Evolutionary conservation across 2,797 vertebrate species (phyloP).

Genomic region (Anisognathus igniventris): DNA sequence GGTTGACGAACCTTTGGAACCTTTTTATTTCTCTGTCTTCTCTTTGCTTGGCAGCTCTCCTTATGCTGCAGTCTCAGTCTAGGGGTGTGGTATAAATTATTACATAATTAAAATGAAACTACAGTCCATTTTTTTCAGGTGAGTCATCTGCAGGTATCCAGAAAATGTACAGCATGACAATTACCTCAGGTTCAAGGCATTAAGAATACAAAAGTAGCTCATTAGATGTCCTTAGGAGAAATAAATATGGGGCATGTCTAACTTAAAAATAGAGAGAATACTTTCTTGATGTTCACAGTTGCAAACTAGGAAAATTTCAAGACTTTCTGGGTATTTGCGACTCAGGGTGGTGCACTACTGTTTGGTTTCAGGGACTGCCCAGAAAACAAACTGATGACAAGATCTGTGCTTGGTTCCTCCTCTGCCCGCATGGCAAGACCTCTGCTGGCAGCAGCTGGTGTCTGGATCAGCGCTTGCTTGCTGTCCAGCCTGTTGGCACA

Average conservation of each 20-base stretch:
- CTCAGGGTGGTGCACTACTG: fast-evolving
- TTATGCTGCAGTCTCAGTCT: not conserved
- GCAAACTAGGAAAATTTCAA: not conserved
- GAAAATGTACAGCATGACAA: not conserved
- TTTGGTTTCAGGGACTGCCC: not conserved
- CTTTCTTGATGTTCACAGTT: not conserved
- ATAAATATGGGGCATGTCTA: not conserved
- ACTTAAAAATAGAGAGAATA: not conserved
- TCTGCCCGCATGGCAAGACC: not conserved
- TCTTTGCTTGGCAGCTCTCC: not conserved
- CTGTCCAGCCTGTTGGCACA: not conserved
- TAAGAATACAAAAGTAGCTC: not conserved
- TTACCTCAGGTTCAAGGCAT: not conserved
- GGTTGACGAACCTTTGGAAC: not conserved
- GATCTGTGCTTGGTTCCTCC: not conserved
- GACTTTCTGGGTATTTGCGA: not conserved
- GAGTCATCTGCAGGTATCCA: slow-evolving; percentile 16
- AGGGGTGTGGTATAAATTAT: not conserved
- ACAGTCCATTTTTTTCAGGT: not conserved
- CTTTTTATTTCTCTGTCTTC: not conserved
- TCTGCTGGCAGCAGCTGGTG: not conserved
- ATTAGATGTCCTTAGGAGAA: not conserved
- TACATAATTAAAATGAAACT: not conserved
- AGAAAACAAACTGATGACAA: not conserved
- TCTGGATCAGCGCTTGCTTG: not conserved